Evolutionary conservation across 2,888 invertebrate genomes (phyloP), one percentile per base, ranked within the genome.

Genomic region (Pharmacophagus antenor): DNA sequence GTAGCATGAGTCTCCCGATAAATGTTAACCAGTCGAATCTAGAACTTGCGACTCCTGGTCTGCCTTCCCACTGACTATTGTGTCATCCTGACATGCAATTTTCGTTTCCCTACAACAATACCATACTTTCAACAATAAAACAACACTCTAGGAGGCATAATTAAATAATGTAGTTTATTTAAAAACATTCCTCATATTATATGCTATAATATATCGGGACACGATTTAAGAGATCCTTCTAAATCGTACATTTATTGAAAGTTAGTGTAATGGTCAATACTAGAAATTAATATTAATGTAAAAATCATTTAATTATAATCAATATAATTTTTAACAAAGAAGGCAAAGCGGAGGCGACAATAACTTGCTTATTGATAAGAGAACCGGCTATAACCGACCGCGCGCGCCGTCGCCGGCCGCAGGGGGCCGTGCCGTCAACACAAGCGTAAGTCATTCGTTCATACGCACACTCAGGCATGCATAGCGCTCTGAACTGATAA

Each of bases 381-480:
- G 68, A 88, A 83, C 89, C 79, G 81, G 84, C 67, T 76, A 44
- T 58, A 84, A 85, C 86, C 79, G 71, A 79, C 25, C 71, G 73
- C 73, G 69, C 72, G 74, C 77, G 76, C 77, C 69, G 74, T 74
- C 77, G 80, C 73, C 80, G 80, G 75, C 86, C 85, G 85, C 88
- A 84, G 87, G 85, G 82, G 85, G 88, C 84, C 87, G 79, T 54
- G 61, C 63, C 59, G 67, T 60, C 22, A 55, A 55, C 58, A 63
- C 65, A 61, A 54, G 41, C 56, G 48, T 63, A 61, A 56, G 63
- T 63, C 17, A 23, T n/a, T 46, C 25, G 41, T 63, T 58, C 65
- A 41, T 62, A 62, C 65, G 65, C 68, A 66, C 70, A 64, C 69
- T 65, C 65, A 63, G 69, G 58, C 66, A 66, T 65, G 62, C 21